Conservation (phyloP, 2,888 invertebrate species). For the Xestia c-nigrum region DNA sequence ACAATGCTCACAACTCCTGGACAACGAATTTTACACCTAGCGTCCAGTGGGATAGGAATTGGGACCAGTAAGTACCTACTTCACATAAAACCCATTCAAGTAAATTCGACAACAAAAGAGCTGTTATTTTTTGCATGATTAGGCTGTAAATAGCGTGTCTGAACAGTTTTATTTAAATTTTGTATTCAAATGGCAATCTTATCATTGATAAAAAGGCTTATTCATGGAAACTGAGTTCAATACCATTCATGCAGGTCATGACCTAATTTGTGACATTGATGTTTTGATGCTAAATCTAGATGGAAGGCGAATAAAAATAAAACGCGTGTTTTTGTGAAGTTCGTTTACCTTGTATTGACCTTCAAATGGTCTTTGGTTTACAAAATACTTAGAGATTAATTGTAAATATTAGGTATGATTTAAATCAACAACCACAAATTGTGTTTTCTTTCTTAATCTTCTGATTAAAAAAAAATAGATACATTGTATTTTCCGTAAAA, state of each 20-base stretch:
- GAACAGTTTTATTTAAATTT: slow-evolving; percentile 9
- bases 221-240: slow-evolving; percentile 11
- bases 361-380: not conserved
- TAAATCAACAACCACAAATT: not conserved
- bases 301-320: slow-evolving; percentile 3
- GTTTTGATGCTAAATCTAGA: slow-evolving; percentile 9
- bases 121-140: slow-evolving; percentile 20
- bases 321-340: not conserved
- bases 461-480: not conserved
- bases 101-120: not conserved
- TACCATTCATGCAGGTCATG: slow-evolving; percentile 28
- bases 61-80: slow-evolving; percentile 94
- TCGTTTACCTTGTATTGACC: slow-evolving; percentile 8
- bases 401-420: not conserved
- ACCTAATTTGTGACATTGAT: slow-evolving; percentile 27
- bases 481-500: not conserved
- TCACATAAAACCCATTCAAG: not conserved
- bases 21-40: slow-evolving; percentile 92
- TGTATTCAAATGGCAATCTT: slow-evolving; percentile 13
- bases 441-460: not conserved
- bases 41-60: slow-evolving; percentile 96
- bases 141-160: slow-evolving; percentile 27
- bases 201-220: not conserved
- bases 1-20: slow-evolving; percentile 92
- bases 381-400: not conserved